Conservation (phyloP, 2,797 vertebrate species). For the Chaetophractus vellerosus region DNA sequence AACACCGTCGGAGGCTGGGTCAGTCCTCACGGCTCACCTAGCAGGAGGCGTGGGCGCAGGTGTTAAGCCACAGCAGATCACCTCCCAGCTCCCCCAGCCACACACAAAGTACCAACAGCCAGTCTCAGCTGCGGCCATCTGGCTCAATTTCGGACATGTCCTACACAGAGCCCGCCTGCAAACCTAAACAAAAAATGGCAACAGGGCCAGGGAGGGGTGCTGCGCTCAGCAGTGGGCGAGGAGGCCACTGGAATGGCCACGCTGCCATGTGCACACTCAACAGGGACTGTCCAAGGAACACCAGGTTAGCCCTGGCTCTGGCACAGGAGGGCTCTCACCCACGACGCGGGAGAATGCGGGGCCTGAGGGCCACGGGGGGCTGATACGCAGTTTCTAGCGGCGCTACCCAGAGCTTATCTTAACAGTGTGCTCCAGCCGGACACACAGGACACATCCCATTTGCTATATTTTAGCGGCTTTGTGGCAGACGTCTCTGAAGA, state of each 20-base stretch:
- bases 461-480: not conserved
- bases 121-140: rapidly evolving
- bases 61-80: not conserved
- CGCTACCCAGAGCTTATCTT: not conserved
- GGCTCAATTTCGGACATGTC: too few species aligned
- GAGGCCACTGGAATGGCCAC: not conserved
- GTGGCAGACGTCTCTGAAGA: not conserved
- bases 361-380: too few species aligned
- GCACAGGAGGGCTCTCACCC: too few species aligned
- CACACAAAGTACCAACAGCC: not conserved
- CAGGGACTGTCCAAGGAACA: not conserved
- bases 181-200: not conserved
- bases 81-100: not conserved
- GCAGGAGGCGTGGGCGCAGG: rapidly evolving
- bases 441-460: too few species aligned
- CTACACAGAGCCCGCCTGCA: not conserved
- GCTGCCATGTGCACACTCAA: not conserved
- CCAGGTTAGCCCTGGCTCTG: too few species aligned
- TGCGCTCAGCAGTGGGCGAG: too few species aligned
- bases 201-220: not conserved
- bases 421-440: not conserved
- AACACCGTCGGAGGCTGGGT: too few species aligned
- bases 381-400: too few species aligned
- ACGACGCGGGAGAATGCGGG: too few species aligned
- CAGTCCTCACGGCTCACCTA: not conserved